These are phyloP conservation scores for Hololepta plana DNA, from an alignment of 2,888 invertebrate genomes.

Conservation along the genomic window DNA sequence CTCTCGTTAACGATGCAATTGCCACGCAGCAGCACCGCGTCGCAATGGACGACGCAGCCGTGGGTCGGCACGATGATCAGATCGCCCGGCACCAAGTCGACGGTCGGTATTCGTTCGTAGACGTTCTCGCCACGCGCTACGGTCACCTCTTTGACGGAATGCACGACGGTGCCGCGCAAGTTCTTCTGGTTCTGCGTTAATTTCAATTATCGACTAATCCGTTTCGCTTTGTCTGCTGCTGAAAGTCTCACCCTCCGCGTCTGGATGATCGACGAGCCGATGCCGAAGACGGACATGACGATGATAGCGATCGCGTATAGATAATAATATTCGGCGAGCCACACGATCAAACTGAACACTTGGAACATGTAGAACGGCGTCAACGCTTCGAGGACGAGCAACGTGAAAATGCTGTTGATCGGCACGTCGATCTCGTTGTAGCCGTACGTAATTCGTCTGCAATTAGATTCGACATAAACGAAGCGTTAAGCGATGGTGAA, in stretches of 20 bases:
- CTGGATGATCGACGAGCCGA: slow-evolving; percentile 66
- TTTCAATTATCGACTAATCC: not conserved
- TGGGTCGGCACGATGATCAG: slow-evolving; percentile 63
- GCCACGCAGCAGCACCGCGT: slow-evolving; percentile 72
- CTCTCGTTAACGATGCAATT: slow-evolving; percentile 87
- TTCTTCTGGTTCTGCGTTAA: slow-evolving; percentile 58
- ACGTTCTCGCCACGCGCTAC: slow-evolving; percentile 35
- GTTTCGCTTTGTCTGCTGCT: not conserved
- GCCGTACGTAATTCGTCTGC: slow-evolving; percentile 63
- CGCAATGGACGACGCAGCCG: slow-evolving; percentile 81
- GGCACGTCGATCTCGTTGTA: slow-evolving; percentile 70
- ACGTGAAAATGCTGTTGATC: slow-evolving; percentile 49
- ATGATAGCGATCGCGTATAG: slow-evolving; percentile 79
- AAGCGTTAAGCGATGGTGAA: slow-evolving; percentile 29
- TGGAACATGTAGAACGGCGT: slow-evolving; percentile 95
- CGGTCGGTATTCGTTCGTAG: slow-evolving; percentile 43
- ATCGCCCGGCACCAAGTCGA: slow-evolving; percentile 76
- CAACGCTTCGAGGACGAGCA: slow-evolving; percentile 67
- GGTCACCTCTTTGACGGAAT: slow-evolving; percentile 44
- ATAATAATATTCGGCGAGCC: slow-evolving; percentile 76
- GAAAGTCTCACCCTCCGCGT: slow-evolving; percentile 48
- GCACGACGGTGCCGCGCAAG: slow-evolving; percentile 74
- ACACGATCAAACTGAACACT: slow-evolving; percentile 73
- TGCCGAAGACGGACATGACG: slow-evolving; percentile 66
- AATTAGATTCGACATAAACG: slow-evolving; percentile 9